Percentiles rank a stretch among this genome's conserved stretches.
phyloP scores from a whole-genome alignment of 2,113 vertebrate genomes.

The Sylvilagus bachmani region DNA sequence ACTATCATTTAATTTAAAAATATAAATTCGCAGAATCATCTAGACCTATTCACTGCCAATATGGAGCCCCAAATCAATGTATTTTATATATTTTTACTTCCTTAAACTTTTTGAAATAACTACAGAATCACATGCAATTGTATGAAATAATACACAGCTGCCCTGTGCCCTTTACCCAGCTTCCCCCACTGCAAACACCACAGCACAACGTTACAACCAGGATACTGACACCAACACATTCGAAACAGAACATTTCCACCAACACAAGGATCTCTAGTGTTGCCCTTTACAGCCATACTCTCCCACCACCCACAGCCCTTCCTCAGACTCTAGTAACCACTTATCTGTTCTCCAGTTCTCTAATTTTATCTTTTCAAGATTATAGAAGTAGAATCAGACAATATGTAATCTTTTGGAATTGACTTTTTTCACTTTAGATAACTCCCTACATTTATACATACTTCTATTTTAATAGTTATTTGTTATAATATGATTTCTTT shows the following conservation, averaged over 20 bases:
- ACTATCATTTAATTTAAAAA: constrained; percentile 14
- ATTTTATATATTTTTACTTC: not conserved
- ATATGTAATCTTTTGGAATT: not conserved
- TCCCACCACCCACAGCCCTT: not conserved
- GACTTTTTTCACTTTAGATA: not conserved
- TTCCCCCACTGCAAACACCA: constrained; percentile 7
- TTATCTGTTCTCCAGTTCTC: not conserved
- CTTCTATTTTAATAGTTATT: not conserved
- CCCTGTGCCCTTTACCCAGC: not conserved
- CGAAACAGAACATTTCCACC: not conserved
- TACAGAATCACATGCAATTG: not conserved
- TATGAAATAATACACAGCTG: not conserved
- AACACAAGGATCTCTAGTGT: not conserved
- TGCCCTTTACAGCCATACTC: not conserved
- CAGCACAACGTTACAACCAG: not conserved
- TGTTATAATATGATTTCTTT: not conserved
- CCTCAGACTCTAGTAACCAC: not conserved
- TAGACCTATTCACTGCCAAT: not conserved
- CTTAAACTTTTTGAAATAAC: constrained; percentile 11
- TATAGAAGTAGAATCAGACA: constrained; percentile 6
- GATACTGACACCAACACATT: not conserved
- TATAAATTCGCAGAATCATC: not conserved
- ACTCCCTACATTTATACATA: constrained; percentile 38
- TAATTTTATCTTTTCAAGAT: constrained; percentile 34
- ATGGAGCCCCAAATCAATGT: not conserved